phyloP scores from a whole-genome alignment of 2,113 vertebrate species.

The Paradoxurus hermaphroditus region DNA sequence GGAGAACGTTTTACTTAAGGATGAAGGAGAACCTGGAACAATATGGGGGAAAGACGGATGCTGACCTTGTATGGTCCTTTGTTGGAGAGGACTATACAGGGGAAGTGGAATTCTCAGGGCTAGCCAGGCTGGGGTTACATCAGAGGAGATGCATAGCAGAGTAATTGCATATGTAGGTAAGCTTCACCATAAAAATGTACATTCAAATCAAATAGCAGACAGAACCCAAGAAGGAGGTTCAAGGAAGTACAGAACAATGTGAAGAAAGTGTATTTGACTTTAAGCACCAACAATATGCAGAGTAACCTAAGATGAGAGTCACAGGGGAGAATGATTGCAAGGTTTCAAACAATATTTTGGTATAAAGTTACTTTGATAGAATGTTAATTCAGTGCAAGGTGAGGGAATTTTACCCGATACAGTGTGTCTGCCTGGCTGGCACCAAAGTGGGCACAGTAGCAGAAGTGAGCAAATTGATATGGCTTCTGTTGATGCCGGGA shows the following conservation, averaged over 20 bases:
- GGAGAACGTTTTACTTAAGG: not conserved
- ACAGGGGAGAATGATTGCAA: not conserved
- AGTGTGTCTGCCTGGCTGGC: not conserved
- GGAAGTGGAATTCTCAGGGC: not conserved
- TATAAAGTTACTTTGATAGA: not conserved
- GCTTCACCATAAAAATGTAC: not conserved
- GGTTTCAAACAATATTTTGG: not conserved
- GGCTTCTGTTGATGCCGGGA: not conserved
- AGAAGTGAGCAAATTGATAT: too few relatives aligned
- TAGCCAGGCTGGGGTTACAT: not conserved
- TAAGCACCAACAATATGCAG: not conserved
- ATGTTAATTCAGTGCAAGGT: not conserved
- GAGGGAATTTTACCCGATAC: not conserved
- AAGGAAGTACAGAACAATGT: not conserved
- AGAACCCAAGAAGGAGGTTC: not conserved
- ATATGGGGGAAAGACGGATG: not conserved
- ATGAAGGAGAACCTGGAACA: not conserved
- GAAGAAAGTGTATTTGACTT: not conserved
- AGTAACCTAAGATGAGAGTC: not conserved
- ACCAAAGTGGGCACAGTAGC: not conserved
- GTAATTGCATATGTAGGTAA: too few relatives aligned
- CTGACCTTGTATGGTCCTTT: not conserved
- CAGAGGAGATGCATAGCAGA: not conserved
- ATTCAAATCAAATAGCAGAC: not conserved
- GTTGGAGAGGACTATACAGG: not conserved